A percentile compares a stretch with the other conserved stretches of the same genome.
Conservation (phyloP, 2,113 vertebrate species). For the Myotis lucifugus region DNA sequence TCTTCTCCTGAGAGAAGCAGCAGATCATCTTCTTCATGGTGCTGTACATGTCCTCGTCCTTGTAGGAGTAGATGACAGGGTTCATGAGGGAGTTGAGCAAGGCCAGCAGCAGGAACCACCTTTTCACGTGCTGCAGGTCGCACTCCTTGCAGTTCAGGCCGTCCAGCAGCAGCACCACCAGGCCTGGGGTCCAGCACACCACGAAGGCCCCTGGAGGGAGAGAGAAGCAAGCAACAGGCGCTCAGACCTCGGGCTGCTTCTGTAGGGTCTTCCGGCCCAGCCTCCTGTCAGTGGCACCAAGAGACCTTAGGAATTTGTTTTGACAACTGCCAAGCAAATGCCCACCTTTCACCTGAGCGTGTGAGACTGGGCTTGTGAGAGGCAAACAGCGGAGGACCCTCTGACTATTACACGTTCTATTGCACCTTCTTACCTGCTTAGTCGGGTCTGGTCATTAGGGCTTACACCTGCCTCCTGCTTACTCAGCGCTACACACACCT, state of each 20-base stretch:
- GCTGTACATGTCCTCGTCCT: conserved; percentile 97
- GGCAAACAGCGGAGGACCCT: background rate
- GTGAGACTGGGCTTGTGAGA: background rate
- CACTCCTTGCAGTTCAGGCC: conserved; percentile 92
- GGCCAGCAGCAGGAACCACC: conserved; percentile 95
- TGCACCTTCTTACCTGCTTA: background rate
- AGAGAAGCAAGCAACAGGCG: background rate
- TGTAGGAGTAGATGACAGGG: conserved; percentile 98
- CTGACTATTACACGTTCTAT: background rate
- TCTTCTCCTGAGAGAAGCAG: conserved; percentile 88
- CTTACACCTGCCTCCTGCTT: background rate
- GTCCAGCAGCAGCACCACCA: conserved; percentile 93
- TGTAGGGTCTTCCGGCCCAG: background rate
- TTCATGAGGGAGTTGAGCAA: conserved; percentile 97
- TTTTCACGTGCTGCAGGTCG: conserved; percentile 89
- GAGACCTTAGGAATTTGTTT: background rate
- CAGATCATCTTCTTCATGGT: conserved; percentile 94
- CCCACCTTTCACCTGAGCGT: background rate
- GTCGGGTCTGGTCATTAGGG: background rate
- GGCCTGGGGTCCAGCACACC: conserved; percentile 97
- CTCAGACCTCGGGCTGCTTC: background rate
- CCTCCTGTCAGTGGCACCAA: background rate
- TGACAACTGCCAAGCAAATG: background rate
- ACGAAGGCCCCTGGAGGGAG: conserved; percentile 93
- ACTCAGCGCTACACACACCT: background rate